Evolutionary conservation across 2,113 vertebrate genomes (phyloP).

Genomic region (Fregata magnificens): DNA sequence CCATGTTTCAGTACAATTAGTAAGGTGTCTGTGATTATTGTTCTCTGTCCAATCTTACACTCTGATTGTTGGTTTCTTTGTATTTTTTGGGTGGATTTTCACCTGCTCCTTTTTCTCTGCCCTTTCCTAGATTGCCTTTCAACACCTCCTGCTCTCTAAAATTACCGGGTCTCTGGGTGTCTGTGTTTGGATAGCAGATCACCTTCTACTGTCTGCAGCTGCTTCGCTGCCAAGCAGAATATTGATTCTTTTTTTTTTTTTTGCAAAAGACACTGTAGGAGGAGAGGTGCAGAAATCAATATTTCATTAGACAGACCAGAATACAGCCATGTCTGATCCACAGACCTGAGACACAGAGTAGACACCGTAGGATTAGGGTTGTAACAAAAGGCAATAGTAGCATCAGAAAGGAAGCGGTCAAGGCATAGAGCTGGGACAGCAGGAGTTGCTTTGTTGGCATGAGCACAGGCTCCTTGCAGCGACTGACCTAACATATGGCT

Average conservation of each 20-base stretch:
- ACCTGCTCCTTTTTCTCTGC: neutral
- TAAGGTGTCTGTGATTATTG: neutral
- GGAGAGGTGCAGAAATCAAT: constrained; percentile 51
- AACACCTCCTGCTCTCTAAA: constrained; percentile 2
- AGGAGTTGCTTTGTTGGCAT: neutral
- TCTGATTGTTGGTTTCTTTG: neutral
- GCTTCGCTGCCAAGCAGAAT: neutral
- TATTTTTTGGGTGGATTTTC: neutral
- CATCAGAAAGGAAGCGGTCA: neutral
- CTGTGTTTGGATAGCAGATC: constrained; percentile 19
- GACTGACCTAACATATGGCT: neutral
- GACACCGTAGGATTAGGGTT: neutral
- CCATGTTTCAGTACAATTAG: neutral
- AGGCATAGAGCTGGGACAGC: neutral
- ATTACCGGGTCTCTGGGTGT: neutral
- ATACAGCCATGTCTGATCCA: neutral
- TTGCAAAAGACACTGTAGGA: neutral
- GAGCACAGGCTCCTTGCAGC: neutral
- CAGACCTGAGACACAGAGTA: neutral
- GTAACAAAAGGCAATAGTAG: neutral
- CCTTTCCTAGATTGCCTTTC: constrained; percentile 8
- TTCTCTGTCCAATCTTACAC: neutral
- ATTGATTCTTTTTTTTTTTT: constrained; percentile 18
- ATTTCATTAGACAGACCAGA: constrained; percentile 49
- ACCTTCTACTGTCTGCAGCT: constrained; percentile 17